Base-by-base conservation (phyloP, 1,140 invertebrate genomes). In the Hyposmocoma kahamanoa region DNA sequence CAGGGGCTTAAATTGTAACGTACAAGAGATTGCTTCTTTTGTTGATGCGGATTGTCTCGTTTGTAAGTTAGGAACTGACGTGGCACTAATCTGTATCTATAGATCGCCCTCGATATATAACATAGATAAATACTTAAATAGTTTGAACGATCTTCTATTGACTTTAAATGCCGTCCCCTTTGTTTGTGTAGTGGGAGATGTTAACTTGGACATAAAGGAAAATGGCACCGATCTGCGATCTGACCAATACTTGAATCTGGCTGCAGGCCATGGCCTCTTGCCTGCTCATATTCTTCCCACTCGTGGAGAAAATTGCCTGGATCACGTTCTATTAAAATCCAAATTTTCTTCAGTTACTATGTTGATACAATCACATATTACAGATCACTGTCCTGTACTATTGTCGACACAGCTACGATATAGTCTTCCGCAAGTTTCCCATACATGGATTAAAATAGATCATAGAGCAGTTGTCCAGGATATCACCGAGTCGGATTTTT, bases 271-370 rank as follows among this genome's bases (percentile, higher is more conserved):
- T 45, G 49, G 45, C 1, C 10, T 59, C 0, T 17, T 54, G 19
- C 51, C 51, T 2, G 21, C 47, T 10, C 45, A 51, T 19, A 15
- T 9, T 9, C 13, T 46, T n/a, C 51, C 52, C 11, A 59, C 56
- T 2, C 22, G 44, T 10, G 6, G 17, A 3, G 9, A 24, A 3
- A 32, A 13, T 15, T 60, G 53, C 19, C 13, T 60, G 2, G 58
- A 60, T 19, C 58, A 60, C 34, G 19, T 42, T 5, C 47, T 60
- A 17, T n/a, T 59, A 5, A 48, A 45, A 49, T 34, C 47, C n/a
- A 13, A 36, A 13, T 15, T 21, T 17, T 0, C 1, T 9, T 4
- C 32, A 1, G 21, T 4, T 1, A 42, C 42, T 1, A n/a, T 39
- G 2, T 30, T 56, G 1, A 11, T 28, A 1, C 17, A 56, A 6